Base-by-base conservation (phyloP, 2,888 invertebrate species). In the Mythimna pallens region DNA sequence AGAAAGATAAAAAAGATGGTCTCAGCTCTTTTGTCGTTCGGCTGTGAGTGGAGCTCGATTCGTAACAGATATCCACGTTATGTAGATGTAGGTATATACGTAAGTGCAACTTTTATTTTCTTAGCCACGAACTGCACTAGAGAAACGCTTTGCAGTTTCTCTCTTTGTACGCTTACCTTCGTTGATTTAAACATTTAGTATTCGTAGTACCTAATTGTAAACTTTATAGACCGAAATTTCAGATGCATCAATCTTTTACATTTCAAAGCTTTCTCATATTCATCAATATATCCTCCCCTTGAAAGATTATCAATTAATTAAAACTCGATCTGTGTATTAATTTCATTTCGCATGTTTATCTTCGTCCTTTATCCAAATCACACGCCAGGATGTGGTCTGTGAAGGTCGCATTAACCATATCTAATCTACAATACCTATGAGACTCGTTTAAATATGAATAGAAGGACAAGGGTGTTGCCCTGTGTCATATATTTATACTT, bases 1-100 rank as follows among this genome's bases (percentile, higher is more conserved):
- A 88, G 90, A 84, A 89, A 93, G 93, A 94, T 94, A 94, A 94
- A 94, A 94, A 93, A 92, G 91, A 91, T 91, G 89, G 90, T 86
- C 84, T 92, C 92, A 92, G 92, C 92, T 90, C 91, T 93, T 93
- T 93, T 92, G 92, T 92, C 89, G 89, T 76, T 68, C 76, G 78
- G 25, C 76, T 89, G 87, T 87, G 84, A 83, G 87, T 87, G 89
- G 66, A 74, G 80, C 78, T 77, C 86, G 75, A 89, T 89, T 87
- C 87, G 77, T 84, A 81, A 83, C 72, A 83, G 80, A 85, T 87
- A 86, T 81, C 78, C 81, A 78, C 75, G 59, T 73, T 70, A 77
- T 73, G 86, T 81, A 80, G 73, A 82, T 83, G 52, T 77, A 81
- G 7, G n/a, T n/a, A 52, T n/a, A 52, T 52, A 52, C 9, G 73